A percentile compares a stretch with the other conserved stretches of the same genome.
Conservation (phyloP, 2,113 vertebrate genomes). For the Epinephelus cyanopodus region DNA sequence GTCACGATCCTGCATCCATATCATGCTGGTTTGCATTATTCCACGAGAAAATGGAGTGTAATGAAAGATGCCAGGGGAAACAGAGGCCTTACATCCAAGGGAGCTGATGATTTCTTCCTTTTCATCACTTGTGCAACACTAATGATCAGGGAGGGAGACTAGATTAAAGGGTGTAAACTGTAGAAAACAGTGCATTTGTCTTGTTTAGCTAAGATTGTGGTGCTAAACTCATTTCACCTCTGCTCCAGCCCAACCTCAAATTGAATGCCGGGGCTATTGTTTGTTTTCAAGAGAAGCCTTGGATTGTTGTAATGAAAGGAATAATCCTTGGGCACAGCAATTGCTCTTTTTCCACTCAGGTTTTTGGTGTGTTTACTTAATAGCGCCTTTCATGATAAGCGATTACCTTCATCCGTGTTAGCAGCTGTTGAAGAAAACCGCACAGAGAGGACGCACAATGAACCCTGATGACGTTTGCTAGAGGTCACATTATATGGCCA, state of each 20-base stretch:
- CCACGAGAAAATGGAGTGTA: neutral
- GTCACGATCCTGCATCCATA: neutral
- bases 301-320: conserved; percentile 32
- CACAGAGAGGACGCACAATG: neutral
- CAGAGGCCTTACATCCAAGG: neutral
- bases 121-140: conserved; percentile 23
- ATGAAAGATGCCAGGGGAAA: conserved; percentile 27
- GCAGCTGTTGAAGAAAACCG: conserved; percentile 49
- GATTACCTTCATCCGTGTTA: conserved; percentile 46
- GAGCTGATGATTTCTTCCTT: conserved; percentile 14
- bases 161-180: conserved; percentile 31
- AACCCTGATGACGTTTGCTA: neutral
- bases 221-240: conserved; percentile 50
- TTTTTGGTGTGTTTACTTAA: conserved; percentile 4
- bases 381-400: conserved; percentile 18
- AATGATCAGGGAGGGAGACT: conserved; percentile 1
- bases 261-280: neutral
- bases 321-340: neutral
- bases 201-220: conserved; percentile 54
- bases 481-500: conserved; percentile 60
- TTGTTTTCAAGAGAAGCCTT: neutral
- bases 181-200: conserved; percentile 43
- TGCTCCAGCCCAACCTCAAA: conserved; percentile 10
- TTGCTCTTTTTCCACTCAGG: neutral
- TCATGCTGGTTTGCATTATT: neutral